Conservation (phyloP, 2,888 invertebrate species). For the Trilocha varians region DNA sequence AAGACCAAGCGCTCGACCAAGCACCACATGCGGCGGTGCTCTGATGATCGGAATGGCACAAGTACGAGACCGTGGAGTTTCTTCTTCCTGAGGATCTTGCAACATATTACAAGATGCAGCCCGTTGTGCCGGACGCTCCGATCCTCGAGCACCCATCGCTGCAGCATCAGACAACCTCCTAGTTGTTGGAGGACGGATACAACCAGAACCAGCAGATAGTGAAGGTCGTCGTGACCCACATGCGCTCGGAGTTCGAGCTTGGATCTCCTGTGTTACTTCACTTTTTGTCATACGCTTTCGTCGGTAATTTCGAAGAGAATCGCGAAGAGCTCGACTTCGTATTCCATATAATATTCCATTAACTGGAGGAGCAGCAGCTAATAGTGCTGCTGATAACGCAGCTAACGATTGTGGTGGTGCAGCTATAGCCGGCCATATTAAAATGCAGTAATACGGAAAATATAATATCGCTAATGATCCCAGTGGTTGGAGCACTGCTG, state of each 20-base stretch:
- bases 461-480: constrained; percentile 81
- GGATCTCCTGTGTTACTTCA: constrained; percentile 85
- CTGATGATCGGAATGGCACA: constrained; percentile 65
- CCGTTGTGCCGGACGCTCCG: constrained; percentile 69
- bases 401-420: constrained; percentile 59
- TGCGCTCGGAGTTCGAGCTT: constrained; percentile 84
- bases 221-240: constrained; percentile 84
- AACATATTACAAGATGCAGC: constrained; percentile 81
- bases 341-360: constrained; percentile 86
- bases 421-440: constrained; percentile 76
- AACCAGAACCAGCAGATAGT: constrained; percentile 72
- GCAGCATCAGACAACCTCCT: constrained; percentile 60
- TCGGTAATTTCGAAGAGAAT: constrained; percentile 84
- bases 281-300: constrained; percentile 84
- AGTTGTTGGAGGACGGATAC: constrained; percentile 56
- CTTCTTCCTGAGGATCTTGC: constrained; percentile 73
- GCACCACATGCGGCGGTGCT: constrained; percentile 74
- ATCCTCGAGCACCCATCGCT: constrained; percentile 51
- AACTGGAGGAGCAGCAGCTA: constrained; percentile 80
- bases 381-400: constrained; percentile 75
- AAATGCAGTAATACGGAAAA: constrained; percentile 81
- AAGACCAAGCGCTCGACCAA: constrained; percentile 73
- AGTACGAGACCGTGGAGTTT: constrained; percentile 37
- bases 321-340: constrained; percentile 79
- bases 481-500: constrained; percentile 81